phyloP scores from a whole-genome alignment of 2,888 invertebrate species.

The Ryuthela nishihirai region DNA sequence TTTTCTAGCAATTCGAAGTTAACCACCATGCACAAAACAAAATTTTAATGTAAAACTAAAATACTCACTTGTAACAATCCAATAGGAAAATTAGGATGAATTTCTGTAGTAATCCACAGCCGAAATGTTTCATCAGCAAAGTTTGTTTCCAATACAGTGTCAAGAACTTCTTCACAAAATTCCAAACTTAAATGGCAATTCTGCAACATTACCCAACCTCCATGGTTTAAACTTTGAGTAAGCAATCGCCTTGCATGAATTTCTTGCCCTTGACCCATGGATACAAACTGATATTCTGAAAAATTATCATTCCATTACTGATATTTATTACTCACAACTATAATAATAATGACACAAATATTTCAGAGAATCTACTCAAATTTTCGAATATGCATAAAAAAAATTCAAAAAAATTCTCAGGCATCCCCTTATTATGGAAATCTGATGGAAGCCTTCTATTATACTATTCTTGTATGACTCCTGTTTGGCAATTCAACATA shows the following conservation, averaged over 20 bases:
- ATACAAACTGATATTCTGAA: slow-evolving; percentile 66
- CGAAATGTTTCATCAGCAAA: slow-evolving; percentile 76
- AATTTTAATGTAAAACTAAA: not conserved
- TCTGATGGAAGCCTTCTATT: too few relatives aligned
- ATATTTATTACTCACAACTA: too few relatives aligned
- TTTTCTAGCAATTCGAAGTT: too few relatives aligned
- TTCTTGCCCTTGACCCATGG: slow-evolving; percentile 98
- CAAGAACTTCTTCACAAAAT: slow-evolving; percentile 89
- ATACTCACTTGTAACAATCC: slow-evolving; percentile 59
- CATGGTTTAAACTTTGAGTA: slow-evolving; percentile 68
- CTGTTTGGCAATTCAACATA: too few relatives aligned
- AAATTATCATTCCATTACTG: too few relatives aligned
- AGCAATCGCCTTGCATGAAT: slow-evolving; percentile 78
- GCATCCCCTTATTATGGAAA: too few relatives aligned
- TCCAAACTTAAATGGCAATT: slow-evolving; percentile 94
- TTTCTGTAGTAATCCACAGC: slow-evolving; percentile 93
- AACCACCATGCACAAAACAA: too few relatives aligned
- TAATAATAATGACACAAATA: too few relatives aligned
- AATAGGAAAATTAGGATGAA: slow-evolving; percentile 89
- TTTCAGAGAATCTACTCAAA: too few relatives aligned
- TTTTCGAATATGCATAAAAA: too few relatives aligned
- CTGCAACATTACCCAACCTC: slow-evolving; percentile 92
- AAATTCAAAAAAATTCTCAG: too few relatives aligned
- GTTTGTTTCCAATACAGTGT: slow-evolving; percentile 79
- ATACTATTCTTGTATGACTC: too few relatives aligned